Evolutionary conservation across 2,797 vertebrate species (phyloP).

Genomic region (Oophaga sylvatica): DNA sequence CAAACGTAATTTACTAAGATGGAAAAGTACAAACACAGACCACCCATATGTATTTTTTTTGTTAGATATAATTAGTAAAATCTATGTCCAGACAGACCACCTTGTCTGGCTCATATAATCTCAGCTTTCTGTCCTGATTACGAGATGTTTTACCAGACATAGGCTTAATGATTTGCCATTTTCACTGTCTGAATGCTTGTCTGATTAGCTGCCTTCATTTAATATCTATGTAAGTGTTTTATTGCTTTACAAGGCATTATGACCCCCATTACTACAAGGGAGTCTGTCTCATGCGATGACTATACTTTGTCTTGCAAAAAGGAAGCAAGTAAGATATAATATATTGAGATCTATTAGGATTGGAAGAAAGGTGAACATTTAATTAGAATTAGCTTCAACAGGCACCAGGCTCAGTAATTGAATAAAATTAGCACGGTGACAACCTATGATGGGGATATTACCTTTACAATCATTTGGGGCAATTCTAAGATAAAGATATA

Average conservation of each 20-base stretch:
- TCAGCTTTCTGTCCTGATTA: conserved; percentile 26
- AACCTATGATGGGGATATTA: conserved; percentile 8
- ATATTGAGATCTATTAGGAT: neutral
- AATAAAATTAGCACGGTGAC: neutral
- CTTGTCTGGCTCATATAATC: neutral
- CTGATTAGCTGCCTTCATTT: conserved; percentile 43
- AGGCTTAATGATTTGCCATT: conserved; percentile 44
- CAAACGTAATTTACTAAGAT: no score
- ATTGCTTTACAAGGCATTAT: conserved; percentile 28
- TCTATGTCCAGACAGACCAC: conserved; percentile 10
- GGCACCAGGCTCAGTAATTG: neutral
- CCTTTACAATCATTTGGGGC: neutral
- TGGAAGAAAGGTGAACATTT: conserved; percentile 8
- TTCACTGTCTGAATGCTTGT: conserved; percentile 38
- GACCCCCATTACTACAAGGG: conserved; percentile 35
- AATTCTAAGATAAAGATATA: neutral
- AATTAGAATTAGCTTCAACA: neutral
- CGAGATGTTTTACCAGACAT: conserved; percentile 41
- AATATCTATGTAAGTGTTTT: conserved; percentile 24
- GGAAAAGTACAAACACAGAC: no score
- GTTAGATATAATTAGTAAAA: neutral
- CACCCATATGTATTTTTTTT: no score
- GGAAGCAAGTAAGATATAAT: neutral
- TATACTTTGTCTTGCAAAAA: conserved; percentile 27
- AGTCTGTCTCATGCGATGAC: conserved; percentile 5